Base-by-base conservation (phyloP, 2,888 invertebrate species). In the Eupeodes luniger region DNA sequence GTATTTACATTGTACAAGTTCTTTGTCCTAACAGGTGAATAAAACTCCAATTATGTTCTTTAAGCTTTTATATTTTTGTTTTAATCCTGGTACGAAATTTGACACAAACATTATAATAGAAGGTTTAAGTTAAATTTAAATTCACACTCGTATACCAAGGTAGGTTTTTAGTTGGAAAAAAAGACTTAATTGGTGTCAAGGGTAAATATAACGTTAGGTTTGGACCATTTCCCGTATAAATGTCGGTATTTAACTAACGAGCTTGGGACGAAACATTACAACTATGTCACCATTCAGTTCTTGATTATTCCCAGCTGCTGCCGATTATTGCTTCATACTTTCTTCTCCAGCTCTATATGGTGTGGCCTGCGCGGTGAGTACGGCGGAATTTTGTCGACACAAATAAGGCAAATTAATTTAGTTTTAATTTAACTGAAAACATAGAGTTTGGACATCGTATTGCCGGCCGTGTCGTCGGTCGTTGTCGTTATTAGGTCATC, bases 251-350 rank as follows among this genome's bases (percentile, higher is more conserved):
- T 34, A 47, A 27, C 14, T 85, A 81, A 85, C 59, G 57, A 76
- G 81, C 80, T 66, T 64, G 16, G 76, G 64, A 10, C 70, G 66
- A 44, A 40, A 64, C 44, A 67, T 72, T 75, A 53, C 49, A 69
- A 80, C 70, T 53, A 34, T 75, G 70, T 70, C 70, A 70, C 55
- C 55, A 44, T 70, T 55, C 14, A 19, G 19, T 16, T 69, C 53
- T 70, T 70, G 51, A 81, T 85, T 85, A 85, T 49, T 85, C 85
- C 81, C 81, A 67, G 34, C 57, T 72, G 85, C 76, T 72, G 81
- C 70, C 77, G 67, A 85, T 67, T 74, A 62, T 55, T 34, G 64
- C 49, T 47, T 34, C 61, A 4, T 59, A 49, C 16, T 61, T 77
- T 81, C 59, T 59, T 77, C 67, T 49, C 55, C 59, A 34, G 12